Base-by-base conservation (phyloP, 2,113 vertebrate species). In the Pipra filicauda region DNA sequence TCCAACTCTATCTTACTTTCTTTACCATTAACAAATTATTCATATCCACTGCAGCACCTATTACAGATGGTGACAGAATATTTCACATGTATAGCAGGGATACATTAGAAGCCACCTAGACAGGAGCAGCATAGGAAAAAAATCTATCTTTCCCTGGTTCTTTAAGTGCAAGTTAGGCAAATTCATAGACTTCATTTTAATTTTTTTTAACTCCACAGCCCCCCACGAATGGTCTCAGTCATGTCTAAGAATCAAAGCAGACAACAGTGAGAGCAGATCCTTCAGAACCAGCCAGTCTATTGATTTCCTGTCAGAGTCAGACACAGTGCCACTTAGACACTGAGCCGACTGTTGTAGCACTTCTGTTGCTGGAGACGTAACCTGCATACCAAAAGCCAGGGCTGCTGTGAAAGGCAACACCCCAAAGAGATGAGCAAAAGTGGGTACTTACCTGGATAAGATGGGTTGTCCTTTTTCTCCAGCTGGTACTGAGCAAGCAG, bases 401-500 rank as follows among this genome's bases (percentile, higher is more conserved):
- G 23, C 31, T 22, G 5, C 57, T 75, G 37, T 43, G 8, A 59
- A 70, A 8, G 43, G 37, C 41, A 78, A 65, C 55, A 67, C 8
- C 7, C 24, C 19, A 71, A 86, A 90, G 6, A 81, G 41, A 23
- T 46, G 30, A 59, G 27, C 80, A 93, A 73, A 88, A 22, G 9
- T n/a, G 55, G 6, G 8, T 52, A 88, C n/a, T 16, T 77, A 98
- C 99, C 99, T 95, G 98, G 94, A 23, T 99, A 99, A 79, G 99
- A 99, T 72, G 99, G 97, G 91, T 99, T 99, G 93, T 99, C 99
- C 97, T 99, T 98, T 97, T 99, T 99, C 85, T 99, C 98, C 97
- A 99, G 97, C 95, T 99, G 99, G 95, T 99, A 98, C 96, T 98
- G 98, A 78, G 98, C 99, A 95, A 99, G 97, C 72, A 99, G 96